Evolutionary conservation across 2,888 invertebrate genomes (phyloP), one percentile per base, ranked within the genome.

Genomic region (Spicauda simplicius): DNA sequence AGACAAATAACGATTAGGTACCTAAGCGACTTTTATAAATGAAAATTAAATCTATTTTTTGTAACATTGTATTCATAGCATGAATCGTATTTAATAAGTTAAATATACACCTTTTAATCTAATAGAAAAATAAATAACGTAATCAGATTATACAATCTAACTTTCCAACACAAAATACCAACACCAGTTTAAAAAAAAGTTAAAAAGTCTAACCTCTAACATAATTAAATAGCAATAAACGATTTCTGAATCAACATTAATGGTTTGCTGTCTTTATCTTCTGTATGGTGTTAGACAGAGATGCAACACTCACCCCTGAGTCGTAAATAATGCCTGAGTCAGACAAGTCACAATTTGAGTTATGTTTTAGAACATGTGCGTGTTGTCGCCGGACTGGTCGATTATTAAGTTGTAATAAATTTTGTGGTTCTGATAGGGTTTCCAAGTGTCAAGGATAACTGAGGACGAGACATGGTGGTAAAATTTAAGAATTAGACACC

Each of bases 321-420:
- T 88, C 90, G 81, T 93, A 93, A 92, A 92, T 93, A 86, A 87
- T 80, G 76, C 80, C 77, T 77, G 75, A 85, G 84, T 82, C 78
- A 82, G 80, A 76, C 77, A 77, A 80, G 79, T 78, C 80, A 77
- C 76, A 77, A 74, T 74, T 78, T 82, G 85, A 84, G 77, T 85
- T 86, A 87, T 87, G 85, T 83, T 85, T 83, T 76, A 79, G 73
- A 87, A 87, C 89, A 91, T 90, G 90, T 87, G 86, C 79, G 78
- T 82, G 80, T 79, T 85, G 87, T 89, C 88, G 85, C 88, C 62
- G 61, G 86, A 87, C 85, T 84, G 77, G 81, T 76, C 82, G 84
- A 84, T 89, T 91, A 93, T 91, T 90, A 90, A 88, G 85, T 87
- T 82, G 87, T 90, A 89, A 92, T 93, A 91, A 87, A 91, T 91